These are phyloP conservation scores for Sciaenops ocellatus DNA, from an alignment of 2,797 vertebrate species.

Conservation along the genomic window DNA sequence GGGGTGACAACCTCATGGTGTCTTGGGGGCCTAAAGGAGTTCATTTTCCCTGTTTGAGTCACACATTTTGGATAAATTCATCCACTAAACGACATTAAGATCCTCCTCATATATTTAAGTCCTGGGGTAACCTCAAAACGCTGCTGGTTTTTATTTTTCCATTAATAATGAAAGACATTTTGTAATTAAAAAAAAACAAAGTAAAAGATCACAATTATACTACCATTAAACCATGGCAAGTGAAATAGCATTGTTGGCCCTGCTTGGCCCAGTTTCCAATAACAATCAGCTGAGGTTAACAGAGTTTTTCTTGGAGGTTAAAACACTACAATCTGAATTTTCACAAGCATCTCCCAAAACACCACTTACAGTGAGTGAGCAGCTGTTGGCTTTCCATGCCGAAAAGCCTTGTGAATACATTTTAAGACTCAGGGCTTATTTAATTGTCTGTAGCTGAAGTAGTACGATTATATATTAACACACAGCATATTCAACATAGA, in stretches of 20 bases:
- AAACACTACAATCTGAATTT: conserved; percentile 13
- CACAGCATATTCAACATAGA: not conserved
- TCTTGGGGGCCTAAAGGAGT: conserved; percentile 2
- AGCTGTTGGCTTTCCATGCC: conserved; percentile 8
- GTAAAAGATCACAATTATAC: not conserved
- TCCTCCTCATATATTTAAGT: not conserved
- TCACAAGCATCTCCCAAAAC: conserved; percentile 26
- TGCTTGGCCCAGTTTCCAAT: conserved; percentile 8
- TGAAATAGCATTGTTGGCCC: conserved; percentile 9
- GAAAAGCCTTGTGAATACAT: conserved; percentile 14
- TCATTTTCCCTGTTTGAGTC: conserved; percentile 6
- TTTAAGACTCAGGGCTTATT: conserved; percentile 11
- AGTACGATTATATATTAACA: not conserved
- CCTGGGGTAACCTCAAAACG: not conserved
- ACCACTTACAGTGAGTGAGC: not conserved
- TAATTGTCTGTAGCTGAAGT: conserved; percentile 15
- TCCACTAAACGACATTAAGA: not conserved
- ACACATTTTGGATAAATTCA: conserved; percentile 22
- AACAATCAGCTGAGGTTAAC: conserved; percentile 22
- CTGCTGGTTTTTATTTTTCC: conserved; percentile 9
- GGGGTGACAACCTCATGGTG: conserved; percentile 35
- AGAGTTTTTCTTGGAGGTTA: conserved; percentile 24
- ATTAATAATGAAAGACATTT: conserved; percentile 7
- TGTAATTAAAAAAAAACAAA: conserved; percentile 2
- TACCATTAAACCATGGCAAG: not conserved